These are phyloP conservation scores for Bergia puertoricense DNA, from an alignment of 92 coral and sea anemone species.

Conservation along the genomic window DNA sequence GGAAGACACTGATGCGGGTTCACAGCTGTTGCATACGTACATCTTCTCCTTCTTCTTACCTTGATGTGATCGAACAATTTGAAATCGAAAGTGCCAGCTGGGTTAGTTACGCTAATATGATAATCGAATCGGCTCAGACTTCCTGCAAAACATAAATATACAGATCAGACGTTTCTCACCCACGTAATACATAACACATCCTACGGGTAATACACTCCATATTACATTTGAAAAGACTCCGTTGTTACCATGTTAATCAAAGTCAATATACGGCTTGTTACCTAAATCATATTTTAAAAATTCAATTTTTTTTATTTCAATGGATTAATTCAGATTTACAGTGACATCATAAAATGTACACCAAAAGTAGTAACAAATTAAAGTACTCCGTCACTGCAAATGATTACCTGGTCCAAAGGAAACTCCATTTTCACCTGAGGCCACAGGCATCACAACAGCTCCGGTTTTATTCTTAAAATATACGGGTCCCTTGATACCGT, in stretches of 20 bases:
- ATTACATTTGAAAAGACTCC: no score
- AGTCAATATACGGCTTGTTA: no score
- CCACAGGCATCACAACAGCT: conserved; percentile 65
- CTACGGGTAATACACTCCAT: no score
- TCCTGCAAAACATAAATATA: conserved; percentile 47
- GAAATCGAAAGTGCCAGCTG: conserved; percentile 70
- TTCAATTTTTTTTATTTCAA: no score
- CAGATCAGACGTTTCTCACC: background rate
- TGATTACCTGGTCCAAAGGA: conserved; percentile 74
- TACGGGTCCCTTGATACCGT: conserved; percentile 80
- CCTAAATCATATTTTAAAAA: no score
- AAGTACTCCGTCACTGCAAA: no score
- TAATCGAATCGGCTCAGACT: conserved; percentile 61
- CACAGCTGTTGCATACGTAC: no score
- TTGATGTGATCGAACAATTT: conserved; percentile 79
- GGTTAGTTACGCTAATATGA: conserved; percentile 59
- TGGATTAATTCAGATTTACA: no score
- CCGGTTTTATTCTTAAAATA: conserved; percentile 76
- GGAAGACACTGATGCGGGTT: no score
- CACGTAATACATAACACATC: no score
- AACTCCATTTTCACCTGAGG: conserved; percentile 51
- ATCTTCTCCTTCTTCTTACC: conserved; percentile 35
- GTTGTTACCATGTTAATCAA: no score
- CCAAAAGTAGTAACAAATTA: background rate
- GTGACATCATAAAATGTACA: background rate